Evolutionary conservation across 2,888 invertebrate genomes (phyloP), one percentile per base, ranked within the genome.

Genomic region (Glomeris marginata): DNA sequence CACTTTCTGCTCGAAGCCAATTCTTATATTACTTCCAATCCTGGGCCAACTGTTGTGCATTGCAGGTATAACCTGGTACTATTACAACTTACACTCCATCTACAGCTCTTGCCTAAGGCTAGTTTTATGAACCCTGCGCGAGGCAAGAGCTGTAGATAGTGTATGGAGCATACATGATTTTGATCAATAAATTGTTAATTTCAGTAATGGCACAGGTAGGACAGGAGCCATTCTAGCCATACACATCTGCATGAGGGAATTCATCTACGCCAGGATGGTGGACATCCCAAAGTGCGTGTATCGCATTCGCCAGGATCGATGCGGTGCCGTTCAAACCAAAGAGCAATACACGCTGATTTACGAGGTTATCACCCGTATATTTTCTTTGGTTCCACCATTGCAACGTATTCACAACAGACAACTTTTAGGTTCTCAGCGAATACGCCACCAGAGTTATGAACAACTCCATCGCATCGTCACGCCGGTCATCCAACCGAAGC

Each of bases 331-430:
- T 21, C 81, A 88, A 67, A 91, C 90, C 53, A 78, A 81, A 62
- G 87, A 91, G 62, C 92, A 92, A 70, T 92, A 92, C 69, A 77
- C 80, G 62, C 87, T 90, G 70, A 80, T 92, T 56, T 91, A 92
- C 67, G 84, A 85, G 79, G 91, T 86, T 64, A 54, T n/a, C n/a
- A n/a, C n/a, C n/a, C n/a, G n/a, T n/a, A n/a, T n/a, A n/a, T n/a
- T n/a, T n/a, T n/a, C n/a, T n/a, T n/a, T n/a, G n/a, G n/a, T n/a
- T n/a, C n/a, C n/a, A n/a, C n/a, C n/a, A n/a, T n/a, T n/a, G n/a
- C n/a, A n/a, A n/a, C n/a, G n/a, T n/a, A n/a, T n/a, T n/a, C n/a
- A n/a, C n/a, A n/a, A n/a, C n/a, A n/a, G n/a, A n/a, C n/a, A n/a
- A n/a, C 35, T 49, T 37, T 35, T 18, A 56, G 56, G 56, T 53